These are phyloP conservation scores for Keiferia lycopersicella DNA, from an alignment of 2,888 invertebrate genomes.

Conservation along the genomic window DNA sequence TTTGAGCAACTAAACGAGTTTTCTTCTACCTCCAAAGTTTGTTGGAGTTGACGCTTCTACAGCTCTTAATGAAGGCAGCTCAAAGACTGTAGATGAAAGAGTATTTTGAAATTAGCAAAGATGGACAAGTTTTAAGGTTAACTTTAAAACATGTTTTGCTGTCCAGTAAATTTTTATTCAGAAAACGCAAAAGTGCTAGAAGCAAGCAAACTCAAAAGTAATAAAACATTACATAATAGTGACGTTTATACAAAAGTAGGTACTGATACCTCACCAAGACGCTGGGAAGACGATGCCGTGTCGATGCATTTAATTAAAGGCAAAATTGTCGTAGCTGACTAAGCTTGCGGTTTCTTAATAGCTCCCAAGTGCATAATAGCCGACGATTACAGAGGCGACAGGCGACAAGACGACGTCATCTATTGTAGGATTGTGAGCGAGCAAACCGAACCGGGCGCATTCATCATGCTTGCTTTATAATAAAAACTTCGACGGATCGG, in stretches of 20 bases:
- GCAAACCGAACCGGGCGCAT: slow-evolving; percentile 5
- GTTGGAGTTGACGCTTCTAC: background rate
- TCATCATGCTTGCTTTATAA: slow-evolving; percentile 13
- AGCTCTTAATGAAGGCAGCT: background rate
- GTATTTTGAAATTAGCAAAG: background rate
- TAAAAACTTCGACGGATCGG: slow-evolving; percentile 7
- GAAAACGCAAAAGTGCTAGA: too few species aligned
- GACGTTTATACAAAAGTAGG: background rate
- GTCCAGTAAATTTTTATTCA: too few species aligned
- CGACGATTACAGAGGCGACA: slow-evolving; percentile 37
- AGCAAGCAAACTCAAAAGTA: background rate
- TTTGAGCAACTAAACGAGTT: slow-evolving; percentile 16
- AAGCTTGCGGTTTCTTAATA: slow-evolving; percentile 22
- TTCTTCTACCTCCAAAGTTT: background rate
- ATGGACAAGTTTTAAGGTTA: background rate
- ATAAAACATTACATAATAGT: background rate
- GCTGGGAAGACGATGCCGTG: background rate
- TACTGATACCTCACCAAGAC: background rate
- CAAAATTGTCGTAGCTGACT: slow-evolving; percentile 17
- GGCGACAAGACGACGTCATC: slow-evolving; percentile 11
- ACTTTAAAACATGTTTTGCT: background rate
- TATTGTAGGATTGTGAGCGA: slow-evolving; percentile 4
- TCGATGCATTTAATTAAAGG: slow-evolving; percentile 12
- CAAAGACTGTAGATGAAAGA: background rate
- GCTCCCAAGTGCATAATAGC: slow-evolving; percentile 43